Base-by-base conservation (phyloP, 2,113 vertebrate genomes). In the Phyllopteryx taeniolatus region DNA sequence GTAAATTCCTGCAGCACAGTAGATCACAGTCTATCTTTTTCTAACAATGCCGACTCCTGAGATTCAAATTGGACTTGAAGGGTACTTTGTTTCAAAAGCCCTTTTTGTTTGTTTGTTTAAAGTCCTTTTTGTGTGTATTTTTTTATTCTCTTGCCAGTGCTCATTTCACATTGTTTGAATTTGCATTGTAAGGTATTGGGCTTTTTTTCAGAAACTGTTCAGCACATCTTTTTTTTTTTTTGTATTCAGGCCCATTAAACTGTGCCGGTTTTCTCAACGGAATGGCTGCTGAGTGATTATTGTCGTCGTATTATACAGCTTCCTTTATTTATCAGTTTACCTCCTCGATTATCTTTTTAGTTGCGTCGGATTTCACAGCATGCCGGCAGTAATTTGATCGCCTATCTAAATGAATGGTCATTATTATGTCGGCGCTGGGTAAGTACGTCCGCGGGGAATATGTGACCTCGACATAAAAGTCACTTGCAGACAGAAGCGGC, bases 401-500 rank as follows among this genome's bases (percentile, higher is more conserved):
- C 15, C 0, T 35, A 31, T 35, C 27, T 60, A 33, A 60, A 60
- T 60, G 59, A 60, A 60, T 15, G 14, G n/a, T 57, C 2, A 35
- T 31, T 60, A 31, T 33, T 33, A 14, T 49, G 47, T 49, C 15
- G 4, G 15, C 17, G 47, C 47, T 15, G 17, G 47, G 17, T 49
- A 49, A 49, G 47, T 49, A 49, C 4, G 47, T 49, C 47, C 17
- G 47, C 47, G 9, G 2, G 12, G 27, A 27, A 27, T 59, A 3
- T 57, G 56, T 57, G 56, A 49, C 47, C 47, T 49, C 27, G 22
- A 14, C 31, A 33, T 61, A 15, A 61, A 33, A 74, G 35, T 83
- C 78, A 64, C 6, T 42, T 5, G 22, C 64, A 71, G 57, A 71
- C 62, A 27, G 1, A 27, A 43, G 54, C 20, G 8, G 63, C 17